Evolutionary conservation across 2,113 vertebrate species (phyloP), one percentile per base, ranked within the genome.

Genomic region (Centropristis striata): DNA sequence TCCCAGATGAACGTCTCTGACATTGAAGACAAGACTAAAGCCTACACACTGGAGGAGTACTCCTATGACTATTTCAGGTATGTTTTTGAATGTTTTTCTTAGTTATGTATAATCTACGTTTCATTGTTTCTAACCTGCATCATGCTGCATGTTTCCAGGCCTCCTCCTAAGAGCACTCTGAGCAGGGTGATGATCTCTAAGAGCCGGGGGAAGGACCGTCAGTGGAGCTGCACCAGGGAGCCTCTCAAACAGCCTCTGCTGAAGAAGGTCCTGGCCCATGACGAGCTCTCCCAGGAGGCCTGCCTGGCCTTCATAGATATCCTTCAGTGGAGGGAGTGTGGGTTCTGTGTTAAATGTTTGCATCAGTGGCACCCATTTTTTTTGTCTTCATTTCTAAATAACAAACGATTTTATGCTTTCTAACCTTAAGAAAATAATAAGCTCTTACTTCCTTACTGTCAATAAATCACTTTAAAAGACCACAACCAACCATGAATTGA

Each of bases 11-110:
- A 85, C 13, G 70, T 94, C 1, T 80, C 90, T 0, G 96, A 97
- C 54, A 94, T 87, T 0, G 96, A 97, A 86, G 97, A 96, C 77
- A 95, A 94, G 82, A 53, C 92, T 2, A 99, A 98, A 69, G 96
- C 96, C 0, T 98, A 98, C 91, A 99, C 98, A 0, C 91, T 99
- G 94, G 98, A 99, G 87, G 98, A 99, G 73, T 99, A 97, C 89
- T 99, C 98, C 71, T 98, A 97, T 0, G 97, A 99, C 89, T 96
- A 98, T 91, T 99, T 99, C 93, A 97, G 98, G 98, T 99, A 83
- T 1, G 28, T 25, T 0, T 28, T 10, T 23, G 1, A 3, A 67
- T 5, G n/a, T 23, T 28, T 37, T 8, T n/a, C n/a, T n/a, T n/a
- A n/a, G n/a, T n/a, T n/a, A n/a, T n/a, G n/a, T n/a, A n/a, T n/a